A percentile compares a stretch with the other conserved stretches of the same genome.
These are phyloP conservation scores for Catharus ustulatus DNA, from an alignment of 2,797 vertebrate species.

Conservation along the genomic window DNA sequence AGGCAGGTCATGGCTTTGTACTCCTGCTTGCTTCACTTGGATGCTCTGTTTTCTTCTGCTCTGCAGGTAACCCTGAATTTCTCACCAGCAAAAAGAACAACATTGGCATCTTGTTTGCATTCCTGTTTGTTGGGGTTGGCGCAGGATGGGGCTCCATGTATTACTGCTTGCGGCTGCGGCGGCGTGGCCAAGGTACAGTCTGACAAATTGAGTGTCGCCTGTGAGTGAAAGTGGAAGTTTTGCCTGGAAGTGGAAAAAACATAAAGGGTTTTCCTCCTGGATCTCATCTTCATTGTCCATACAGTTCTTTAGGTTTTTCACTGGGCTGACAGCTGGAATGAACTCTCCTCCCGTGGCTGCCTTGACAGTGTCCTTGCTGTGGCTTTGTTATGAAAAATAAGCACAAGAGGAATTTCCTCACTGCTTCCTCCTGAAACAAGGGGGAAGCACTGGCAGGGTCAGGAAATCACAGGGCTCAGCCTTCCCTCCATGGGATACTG, in stretches of 20 bases:
- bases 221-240: neutral
- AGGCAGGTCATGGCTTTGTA: neutral
- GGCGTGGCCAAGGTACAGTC: accelerated
- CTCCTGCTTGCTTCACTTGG: neutral
- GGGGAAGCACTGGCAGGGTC: neutral
- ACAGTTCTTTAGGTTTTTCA: neutral
- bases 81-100: accelerated
- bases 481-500: neutral
- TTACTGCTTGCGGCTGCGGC: accelerated
- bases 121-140: neutral
- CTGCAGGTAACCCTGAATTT: neutral
- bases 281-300: neutral
- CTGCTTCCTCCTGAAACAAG: neutral
- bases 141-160: accelerated
- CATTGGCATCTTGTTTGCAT: accelerated
- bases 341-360: neutral
- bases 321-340: neutral
- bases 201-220: neutral
- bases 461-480: neutral
- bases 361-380: neutral
- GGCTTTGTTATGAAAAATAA: neutral
- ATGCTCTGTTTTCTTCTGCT: neutral
- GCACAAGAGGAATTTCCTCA: neutral
- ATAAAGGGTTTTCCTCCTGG: neutral
- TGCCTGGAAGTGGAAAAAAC: neutral